A percentile compares a stretch with the other conserved stretches of the same genome.
Conservation (phyloP, 2,113 vertebrate species). For the Acrocephalus kingi region DNA sequence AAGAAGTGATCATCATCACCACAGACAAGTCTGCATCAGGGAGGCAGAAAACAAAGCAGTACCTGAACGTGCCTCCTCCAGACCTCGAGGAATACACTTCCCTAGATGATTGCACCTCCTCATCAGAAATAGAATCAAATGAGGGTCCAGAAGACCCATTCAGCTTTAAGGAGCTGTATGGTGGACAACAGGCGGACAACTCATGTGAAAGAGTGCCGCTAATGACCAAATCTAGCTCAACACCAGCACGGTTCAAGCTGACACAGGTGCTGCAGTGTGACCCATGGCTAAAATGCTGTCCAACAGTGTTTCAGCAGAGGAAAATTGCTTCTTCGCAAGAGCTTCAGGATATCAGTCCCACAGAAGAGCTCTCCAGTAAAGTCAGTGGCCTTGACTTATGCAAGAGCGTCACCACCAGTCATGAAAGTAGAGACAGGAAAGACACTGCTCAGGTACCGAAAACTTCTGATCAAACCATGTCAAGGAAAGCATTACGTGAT, state of each 20-base stretch:
- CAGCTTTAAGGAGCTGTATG: constrained; percentile 69
- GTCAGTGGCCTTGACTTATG: constrained; percentile 60
- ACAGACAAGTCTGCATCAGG: constrained; percentile 80
- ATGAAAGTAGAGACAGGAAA: constrained; percentile 84
- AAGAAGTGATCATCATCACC: constrained; percentile 94
- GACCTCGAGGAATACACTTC: constrained; percentile 70
- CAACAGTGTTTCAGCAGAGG: constrained; percentile 75
- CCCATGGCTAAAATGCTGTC: constrained; percentile 78
- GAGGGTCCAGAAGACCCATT: constrained; percentile 66
- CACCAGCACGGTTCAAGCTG: constrained; percentile 57
- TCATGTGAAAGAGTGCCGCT: constrained; percentile 69
- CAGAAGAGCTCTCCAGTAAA: constrained; percentile 77
- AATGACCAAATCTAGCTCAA: constrained; percentile 47
- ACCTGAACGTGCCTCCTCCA: constrained; percentile 83
- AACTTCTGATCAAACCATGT: constrained; percentile 68
- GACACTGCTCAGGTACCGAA: constrained; percentile 75
- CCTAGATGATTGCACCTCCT: constrained; percentile 63
- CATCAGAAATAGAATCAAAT: constrained; percentile 73
- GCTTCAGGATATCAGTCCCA: constrained; percentile 71
- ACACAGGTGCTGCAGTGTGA: constrained; percentile 75
- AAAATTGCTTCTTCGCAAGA: constrained; percentile 80
- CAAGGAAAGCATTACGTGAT: constrained; percentile 82
- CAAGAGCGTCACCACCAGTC: constrained; percentile 71
- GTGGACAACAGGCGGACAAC: not conserved
- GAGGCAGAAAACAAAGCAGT: constrained; percentile 85